phyloP scores from a whole-genome alignment of 2,888 invertebrate genomes.

The Neoascia interrupta region DNA sequence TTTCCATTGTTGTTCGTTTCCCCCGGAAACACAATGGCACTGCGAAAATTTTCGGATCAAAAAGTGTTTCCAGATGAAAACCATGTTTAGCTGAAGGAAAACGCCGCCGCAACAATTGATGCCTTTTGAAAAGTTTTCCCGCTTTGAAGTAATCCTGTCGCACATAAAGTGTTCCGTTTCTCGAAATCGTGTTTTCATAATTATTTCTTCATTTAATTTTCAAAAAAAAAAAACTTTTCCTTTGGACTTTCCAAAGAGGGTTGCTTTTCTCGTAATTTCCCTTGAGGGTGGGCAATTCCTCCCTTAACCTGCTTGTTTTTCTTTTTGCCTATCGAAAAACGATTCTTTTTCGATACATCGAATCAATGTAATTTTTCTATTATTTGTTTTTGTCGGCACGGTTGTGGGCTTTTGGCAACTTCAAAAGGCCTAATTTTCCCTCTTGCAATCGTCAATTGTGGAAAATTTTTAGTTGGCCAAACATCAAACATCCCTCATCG shows the following conservation, averaged over 20 bases:
- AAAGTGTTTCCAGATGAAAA: too few species aligned
- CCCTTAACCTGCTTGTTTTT: too few species aligned
- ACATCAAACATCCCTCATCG: slow-evolving; percentile 61
- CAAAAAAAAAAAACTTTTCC: slow-evolving; percentile 11
- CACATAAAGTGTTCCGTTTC: slow-evolving; percentile 26
- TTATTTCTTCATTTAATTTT: slow-evolving; percentile 48
- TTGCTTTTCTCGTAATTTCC: slow-evolving; percentile 36
- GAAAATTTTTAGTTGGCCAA: slow-evolving; percentile 23
- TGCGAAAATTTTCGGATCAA: not conserved
- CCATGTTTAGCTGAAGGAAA: not conserved
- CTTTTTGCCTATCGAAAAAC: slow-evolving; percentile 31
- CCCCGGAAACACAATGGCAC: not conserved
- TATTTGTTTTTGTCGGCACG: slow-evolving; percentile 29
- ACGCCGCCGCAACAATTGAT: slow-evolving; percentile 20
- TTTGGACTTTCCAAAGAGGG: slow-evolving; percentile 3
- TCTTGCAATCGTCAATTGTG: slow-evolving; percentile 23
- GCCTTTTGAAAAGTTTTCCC: slow-evolving; percentile 6
- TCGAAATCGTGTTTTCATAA: slow-evolving; percentile 59
- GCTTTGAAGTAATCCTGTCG: slow-evolving; percentile 46
- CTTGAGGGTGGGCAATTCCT: slow-evolving; percentile 30
- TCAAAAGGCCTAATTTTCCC: slow-evolving; percentile 52
- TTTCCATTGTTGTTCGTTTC: slow-evolving; percentile 5
- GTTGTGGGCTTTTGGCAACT: slow-evolving; percentile 3
- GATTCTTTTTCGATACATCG: slow-evolving; percentile 56
- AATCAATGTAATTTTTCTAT: slow-evolving; percentile 38